Conservation (phyloP, 2,113 vertebrate genomes). For the Tylochromis polylepis region DNA sequence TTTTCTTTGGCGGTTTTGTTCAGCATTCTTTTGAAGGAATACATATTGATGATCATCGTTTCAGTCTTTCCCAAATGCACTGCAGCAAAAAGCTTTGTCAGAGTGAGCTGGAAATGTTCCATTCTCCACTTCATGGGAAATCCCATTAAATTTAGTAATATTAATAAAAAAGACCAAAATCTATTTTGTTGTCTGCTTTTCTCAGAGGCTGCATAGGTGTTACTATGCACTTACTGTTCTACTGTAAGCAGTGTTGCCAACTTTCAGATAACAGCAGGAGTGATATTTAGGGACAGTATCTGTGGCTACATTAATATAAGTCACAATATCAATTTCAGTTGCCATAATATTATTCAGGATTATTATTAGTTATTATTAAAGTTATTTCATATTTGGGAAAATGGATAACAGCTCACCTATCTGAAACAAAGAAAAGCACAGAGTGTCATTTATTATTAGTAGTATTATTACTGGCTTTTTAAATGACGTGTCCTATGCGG, state of each 20-base stretch:
- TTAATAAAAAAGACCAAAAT: background rate
- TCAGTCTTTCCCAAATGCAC: background rate
- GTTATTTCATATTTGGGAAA: background rate
- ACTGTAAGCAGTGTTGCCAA: background rate
- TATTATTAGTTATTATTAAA: background rate
- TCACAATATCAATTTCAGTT: background rate
- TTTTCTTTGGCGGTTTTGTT: background rate
- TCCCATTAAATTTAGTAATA: background rate
- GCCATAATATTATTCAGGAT: background rate
- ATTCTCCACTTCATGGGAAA: background rate
- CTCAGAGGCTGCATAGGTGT: background rate
- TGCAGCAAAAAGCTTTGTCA: background rate
- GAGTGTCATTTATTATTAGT: background rate
- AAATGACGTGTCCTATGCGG: background rate
- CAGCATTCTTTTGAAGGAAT: background rate
- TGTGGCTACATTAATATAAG: background rate
- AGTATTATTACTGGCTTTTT: background rate
- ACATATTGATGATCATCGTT: background rate
- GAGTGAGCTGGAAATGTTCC: background rate
- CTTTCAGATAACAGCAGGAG: background rate
- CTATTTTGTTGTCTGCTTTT: background rate
- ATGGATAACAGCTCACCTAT: background rate
- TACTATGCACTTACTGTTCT: background rate
- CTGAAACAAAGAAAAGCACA: background rate
- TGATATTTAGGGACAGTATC: background rate